Base-by-base conservation (phyloP, 2,113 vertebrate species). In the Rana temporaria region DNA sequence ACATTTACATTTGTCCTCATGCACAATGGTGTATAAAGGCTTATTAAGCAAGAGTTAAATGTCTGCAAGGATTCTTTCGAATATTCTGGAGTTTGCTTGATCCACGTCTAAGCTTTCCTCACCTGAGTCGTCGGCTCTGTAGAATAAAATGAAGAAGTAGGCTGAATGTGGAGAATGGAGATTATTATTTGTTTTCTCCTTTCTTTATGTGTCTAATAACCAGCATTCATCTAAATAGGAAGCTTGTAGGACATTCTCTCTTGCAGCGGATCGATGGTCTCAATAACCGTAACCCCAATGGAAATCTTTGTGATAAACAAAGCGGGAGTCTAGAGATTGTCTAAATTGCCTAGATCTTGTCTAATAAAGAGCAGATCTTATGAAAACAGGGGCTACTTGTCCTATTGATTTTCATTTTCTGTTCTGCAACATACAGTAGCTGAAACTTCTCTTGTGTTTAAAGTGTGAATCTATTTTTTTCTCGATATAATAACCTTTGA, bases 251-350 rank as follows among this genome's bases (percentile, higher is more conserved):
- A 76, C 72, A 76, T 75, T 83, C 72, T 68, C 62, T 83, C 72
- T 48, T 83, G 72, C 64, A 83, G 63, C 42, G 63, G 72, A 83
- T 83, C 81, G 81, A 83, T 83, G 81, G 72, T 83, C 81, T 83
- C 81, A 83, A 83, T 83, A 83, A 83, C 52, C 63, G 68, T 83
- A 76, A 59, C 81, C 81, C 81, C 81, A 76, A 76, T 83, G 81
- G 81, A 83, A 83, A 83, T 76, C 81, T 76, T 68, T 68, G 63
- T 76, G 34, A 83, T 76, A 83, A 83, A 76, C 81, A 83, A 82
- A 83, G 81, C 72, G 60, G 72, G 55, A 83, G 71, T 83, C 73
- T 83, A 76, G 53, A 76, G 63, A 83, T 67, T 76, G 81, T 83
- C 71, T 76, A 68, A 83, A 83, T 83, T 76, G 72, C 81, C 81